Percentiles rank a stretch among this genome's conserved stretches.
Conservation (phyloP, 2,888 invertebrate genomes). For the Punctoribates punctum region DNA sequence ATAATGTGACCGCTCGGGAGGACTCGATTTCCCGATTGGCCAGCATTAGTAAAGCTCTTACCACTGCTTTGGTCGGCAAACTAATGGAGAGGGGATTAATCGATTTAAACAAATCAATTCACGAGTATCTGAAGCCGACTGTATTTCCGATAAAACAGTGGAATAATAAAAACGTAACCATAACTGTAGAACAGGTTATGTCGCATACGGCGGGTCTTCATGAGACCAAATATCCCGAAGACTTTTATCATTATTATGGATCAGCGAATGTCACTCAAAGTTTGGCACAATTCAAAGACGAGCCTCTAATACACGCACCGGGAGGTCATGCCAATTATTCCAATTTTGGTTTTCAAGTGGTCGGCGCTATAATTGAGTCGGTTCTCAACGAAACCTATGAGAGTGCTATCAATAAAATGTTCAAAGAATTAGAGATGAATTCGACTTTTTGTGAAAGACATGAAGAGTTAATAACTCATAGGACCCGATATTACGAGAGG, state of each 20-base stretch:
- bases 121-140: background rate
- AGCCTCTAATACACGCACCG: background rate
- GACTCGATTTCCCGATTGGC: constrained; percentile 3
- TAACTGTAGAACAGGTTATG: constrained; percentile 27
- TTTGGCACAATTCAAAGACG: background rate
- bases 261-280: background rate
- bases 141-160: constrained; percentile 30
- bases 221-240: background rate
- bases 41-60: constrained; percentile 26
- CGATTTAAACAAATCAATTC: constrained; percentile 15
- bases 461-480: background rate
- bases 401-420: background rate
- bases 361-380: constrained; percentile 17
- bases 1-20: background rate
- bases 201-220: constrained; percentile 12
- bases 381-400: background rate
- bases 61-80: background rate
- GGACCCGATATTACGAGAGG: background rate
- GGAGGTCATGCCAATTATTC: constrained; percentile 7
- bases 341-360: background rate
- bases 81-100: constrained; percentile 25
- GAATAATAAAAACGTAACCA: background rate
- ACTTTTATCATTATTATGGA: background rate
- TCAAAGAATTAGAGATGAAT: background rate
- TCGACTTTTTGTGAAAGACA: background rate